Evolutionary conservation across 2,888 invertebrate genomes (phyloP).

Genomic region (Meiosimyza decipiens): DNA sequence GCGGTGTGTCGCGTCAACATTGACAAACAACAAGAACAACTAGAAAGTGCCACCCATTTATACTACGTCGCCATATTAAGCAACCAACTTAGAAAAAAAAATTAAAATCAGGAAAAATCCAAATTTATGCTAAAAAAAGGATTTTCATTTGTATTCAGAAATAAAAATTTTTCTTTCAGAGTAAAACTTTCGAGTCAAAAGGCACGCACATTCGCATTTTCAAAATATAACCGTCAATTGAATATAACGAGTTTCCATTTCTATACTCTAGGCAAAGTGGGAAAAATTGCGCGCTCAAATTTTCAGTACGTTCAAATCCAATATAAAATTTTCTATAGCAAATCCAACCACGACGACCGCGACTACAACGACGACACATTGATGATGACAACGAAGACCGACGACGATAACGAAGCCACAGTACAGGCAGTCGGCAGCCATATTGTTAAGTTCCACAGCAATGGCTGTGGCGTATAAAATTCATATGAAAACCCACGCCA

Average conservation of each 20-base stretch:
- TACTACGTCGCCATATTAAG: slow-evolving; percentile 24
- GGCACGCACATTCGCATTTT: slow-evolving; percentile 28
- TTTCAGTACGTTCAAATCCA: slow-evolving; percentile 29
- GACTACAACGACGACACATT: slow-evolving; percentile 25
- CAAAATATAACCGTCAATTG: slow-evolving; percentile 39
- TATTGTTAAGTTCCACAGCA: slow-evolving; percentile 23
- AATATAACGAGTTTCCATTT: neutral
- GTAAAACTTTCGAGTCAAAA: slow-evolving; percentile 6
- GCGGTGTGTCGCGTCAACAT: slow-evolving; percentile 11
- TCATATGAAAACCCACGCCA: slow-evolving; percentile 48
- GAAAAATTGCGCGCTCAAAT: slow-evolving; percentile 41
- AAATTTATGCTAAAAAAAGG: too few species aligned
- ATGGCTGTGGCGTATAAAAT: slow-evolving; percentile 19
- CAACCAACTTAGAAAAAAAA: too few species aligned
- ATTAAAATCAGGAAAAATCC: too few species aligned
- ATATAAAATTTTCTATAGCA: slow-evolving; percentile 17
- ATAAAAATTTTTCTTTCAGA: slow-evolving; percentile 21
- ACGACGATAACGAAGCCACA: slow-evolving; percentile 27
- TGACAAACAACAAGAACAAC: slow-evolving; percentile 16
- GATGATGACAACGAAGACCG: slow-evolving; percentile 25
- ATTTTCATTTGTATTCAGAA: neutral
- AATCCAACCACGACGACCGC: slow-evolving; percentile 9
- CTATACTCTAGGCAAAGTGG: slow-evolving; percentile 20
- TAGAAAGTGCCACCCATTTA: slow-evolving; percentile 12
- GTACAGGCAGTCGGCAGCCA: slow-evolving; percentile 36